Evolutionary conservation across 2,113 vertebrate genomes (phyloP).

Genomic region (Pterocles gutturalis): DNA sequence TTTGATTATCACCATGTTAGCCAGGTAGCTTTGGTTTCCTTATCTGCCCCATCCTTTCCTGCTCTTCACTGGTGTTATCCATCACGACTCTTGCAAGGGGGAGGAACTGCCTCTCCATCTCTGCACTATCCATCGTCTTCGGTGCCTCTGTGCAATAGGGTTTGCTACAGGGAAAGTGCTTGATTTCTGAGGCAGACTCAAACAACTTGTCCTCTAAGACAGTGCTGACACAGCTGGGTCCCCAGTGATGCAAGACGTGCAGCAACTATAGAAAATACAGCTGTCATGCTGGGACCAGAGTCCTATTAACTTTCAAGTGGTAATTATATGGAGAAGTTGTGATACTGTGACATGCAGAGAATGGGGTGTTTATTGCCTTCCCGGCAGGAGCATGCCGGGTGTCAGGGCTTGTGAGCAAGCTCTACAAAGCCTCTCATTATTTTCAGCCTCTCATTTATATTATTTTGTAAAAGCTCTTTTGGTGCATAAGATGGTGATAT

Average conservation of each 20-base stretch:
- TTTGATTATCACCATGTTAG: not conserved
- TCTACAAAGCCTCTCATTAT: not conserved
- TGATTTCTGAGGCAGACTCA: not conserved
- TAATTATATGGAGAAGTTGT: not conserved
- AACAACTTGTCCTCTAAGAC: not conserved
- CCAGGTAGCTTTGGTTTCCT: not conserved
- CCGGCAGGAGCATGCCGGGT: not conserved
- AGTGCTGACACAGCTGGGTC: not conserved
- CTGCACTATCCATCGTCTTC: not conserved
- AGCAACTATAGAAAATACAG: not conserved
- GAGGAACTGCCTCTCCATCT: not conserved
- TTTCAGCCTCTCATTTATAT: not conserved
- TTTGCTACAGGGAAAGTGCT: not conserved
- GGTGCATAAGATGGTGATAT: not conserved
- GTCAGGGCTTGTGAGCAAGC: not conserved
- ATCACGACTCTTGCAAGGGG: fast-evolving
- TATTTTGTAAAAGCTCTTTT: not conserved
- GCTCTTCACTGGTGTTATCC: not conserved
- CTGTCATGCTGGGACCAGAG: fast-evolving
- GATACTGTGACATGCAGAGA: not conserved
- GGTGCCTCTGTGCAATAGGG: fast-evolving
- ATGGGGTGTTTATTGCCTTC: constrained; percentile 8
- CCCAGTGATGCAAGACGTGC: not conserved
- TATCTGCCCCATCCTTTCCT: not conserved
- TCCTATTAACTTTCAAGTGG: constrained; percentile 10